These are phyloP conservation scores for Zelleria hepariella DNA, from an alignment of 2,888 invertebrate genomes.

Conservation along the genomic window DNA sequence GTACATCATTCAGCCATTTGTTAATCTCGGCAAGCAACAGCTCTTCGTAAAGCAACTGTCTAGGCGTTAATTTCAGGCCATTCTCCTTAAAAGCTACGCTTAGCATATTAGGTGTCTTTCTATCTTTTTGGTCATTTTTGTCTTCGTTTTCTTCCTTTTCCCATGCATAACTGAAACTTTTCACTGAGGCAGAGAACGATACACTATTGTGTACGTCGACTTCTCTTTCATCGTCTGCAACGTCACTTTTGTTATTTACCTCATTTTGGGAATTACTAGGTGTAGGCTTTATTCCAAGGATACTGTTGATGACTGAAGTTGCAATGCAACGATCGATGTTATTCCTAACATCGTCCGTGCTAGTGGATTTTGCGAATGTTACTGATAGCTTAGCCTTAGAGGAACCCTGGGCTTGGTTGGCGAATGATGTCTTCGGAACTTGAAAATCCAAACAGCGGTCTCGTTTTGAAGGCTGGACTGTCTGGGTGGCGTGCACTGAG, in stretches of 20 bases:
- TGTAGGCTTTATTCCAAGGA: neutral
- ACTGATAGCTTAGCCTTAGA: neutral
- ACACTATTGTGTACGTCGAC: neutral
- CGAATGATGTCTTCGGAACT: neutral
- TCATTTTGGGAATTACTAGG: neutral
- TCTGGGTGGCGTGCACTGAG: neutral
- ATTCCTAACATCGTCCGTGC: neutral
- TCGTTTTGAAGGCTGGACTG: neutral
- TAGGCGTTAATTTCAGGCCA: neutral
- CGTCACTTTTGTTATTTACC: neutral
- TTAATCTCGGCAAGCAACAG: slow-evolving; percentile 8
- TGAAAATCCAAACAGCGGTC: neutral
- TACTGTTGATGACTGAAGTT: neutral
- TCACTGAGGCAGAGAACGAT: neutral
- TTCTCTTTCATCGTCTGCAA: neutral
- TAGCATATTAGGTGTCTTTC: neutral
- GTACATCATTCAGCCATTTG: slow-evolving; percentile 31
- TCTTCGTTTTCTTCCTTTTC: neutral
- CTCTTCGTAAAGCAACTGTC: neutral
- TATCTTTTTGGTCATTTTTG: no score
- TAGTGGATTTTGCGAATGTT: neutral
- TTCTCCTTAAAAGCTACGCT: neutral
- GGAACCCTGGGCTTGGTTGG: neutral
- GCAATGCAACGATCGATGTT: neutral
- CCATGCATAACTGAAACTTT: neutral